Conservation (phyloP, 64 coral and sea anemone species). For the Pachyseris speciosa region DNA sequence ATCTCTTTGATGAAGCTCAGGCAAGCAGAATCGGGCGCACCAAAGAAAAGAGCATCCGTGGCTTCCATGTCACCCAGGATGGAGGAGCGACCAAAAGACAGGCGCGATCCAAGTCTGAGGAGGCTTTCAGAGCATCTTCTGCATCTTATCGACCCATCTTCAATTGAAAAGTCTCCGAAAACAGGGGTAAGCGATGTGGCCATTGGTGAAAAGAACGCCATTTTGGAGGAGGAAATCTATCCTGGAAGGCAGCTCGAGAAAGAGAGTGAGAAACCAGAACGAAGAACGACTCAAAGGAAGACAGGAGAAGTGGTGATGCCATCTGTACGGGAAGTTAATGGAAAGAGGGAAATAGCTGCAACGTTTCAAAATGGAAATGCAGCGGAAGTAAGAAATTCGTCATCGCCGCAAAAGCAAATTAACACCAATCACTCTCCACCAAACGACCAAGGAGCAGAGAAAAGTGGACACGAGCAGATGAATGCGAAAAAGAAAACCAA, state of each 20-base stretch:
- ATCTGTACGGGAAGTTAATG: background rate
- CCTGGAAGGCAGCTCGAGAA: background rate
- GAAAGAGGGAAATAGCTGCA: background rate
- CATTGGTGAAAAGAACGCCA: background rate
- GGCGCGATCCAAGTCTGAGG: constrained; percentile 37
- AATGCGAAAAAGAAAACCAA: background rate
- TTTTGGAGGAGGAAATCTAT: background rate
- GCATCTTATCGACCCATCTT: constrained; percentile 29
- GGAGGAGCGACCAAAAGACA: constrained; percentile 22
- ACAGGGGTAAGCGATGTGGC: background rate
- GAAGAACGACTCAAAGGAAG: background rate
- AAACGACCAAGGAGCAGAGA: background rate
- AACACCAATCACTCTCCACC: background rate
- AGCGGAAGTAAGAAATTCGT: background rate
- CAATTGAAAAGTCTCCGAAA: background rate
- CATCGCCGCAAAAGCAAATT: background rate
- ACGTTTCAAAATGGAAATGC: background rate
- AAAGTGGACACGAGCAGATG: background rate
- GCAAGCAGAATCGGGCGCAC: constrained; percentile 64
- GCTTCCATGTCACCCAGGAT: constrained; percentile 7
- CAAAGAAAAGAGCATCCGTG: constrained; percentile 71
- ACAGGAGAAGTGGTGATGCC: background rate
- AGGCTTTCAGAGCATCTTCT: constrained; percentile 59
- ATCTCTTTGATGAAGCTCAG: constrained; percentile 92
- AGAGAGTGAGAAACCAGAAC: background rate